Evolutionary conservation across 1,140 invertebrate genomes (phyloP).

Genomic region (Drosophila cardini): DNA sequence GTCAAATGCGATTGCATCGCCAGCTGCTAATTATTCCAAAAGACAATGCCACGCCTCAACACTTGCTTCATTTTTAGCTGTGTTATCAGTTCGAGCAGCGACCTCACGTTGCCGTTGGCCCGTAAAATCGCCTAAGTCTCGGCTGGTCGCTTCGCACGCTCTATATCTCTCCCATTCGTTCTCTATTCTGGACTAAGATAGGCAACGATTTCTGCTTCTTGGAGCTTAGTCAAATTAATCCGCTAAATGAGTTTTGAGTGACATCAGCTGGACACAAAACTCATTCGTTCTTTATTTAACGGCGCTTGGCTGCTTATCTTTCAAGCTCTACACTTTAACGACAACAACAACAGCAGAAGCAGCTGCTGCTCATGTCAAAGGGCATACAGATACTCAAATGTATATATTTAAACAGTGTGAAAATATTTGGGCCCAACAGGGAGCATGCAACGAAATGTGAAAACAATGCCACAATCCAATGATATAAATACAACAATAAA

Average conservation of each 20-base stretch:
- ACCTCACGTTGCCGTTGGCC: conserved; percentile 16
- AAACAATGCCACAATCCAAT: conserved; percentile 47
- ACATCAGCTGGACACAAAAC: conserved; percentile 37
- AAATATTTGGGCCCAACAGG: conserved; percentile 44
- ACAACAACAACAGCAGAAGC: background rate
- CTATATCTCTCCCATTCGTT: no score
- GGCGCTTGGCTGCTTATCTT: conserved; percentile 47
- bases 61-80: conserved; percentile 21
- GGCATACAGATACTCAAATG: background rate
- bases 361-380: background rate
- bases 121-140: conserved; percentile 62
- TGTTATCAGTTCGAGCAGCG: conserved; percentile 32
- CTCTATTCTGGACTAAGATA: background rate
- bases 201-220: conserved; percentile 19
- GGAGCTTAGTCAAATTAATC: conserved; percentile 72
- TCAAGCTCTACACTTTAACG: background rate
- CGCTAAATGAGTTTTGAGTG: conserved; percentile 68
- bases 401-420: conserved; percentile 1
- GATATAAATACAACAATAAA: conserved; percentile 73
- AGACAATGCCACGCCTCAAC: background rate
- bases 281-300: conserved; percentile 32
- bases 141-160: conserved; percentile 1
- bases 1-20: conserved; percentile 23
- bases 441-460: conserved; percentile 23
- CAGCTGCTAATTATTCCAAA: conserved; percentile 55